Conservation (phyloP, 2,888 invertebrate species). For the Agriopis aurantiaria region DNA sequence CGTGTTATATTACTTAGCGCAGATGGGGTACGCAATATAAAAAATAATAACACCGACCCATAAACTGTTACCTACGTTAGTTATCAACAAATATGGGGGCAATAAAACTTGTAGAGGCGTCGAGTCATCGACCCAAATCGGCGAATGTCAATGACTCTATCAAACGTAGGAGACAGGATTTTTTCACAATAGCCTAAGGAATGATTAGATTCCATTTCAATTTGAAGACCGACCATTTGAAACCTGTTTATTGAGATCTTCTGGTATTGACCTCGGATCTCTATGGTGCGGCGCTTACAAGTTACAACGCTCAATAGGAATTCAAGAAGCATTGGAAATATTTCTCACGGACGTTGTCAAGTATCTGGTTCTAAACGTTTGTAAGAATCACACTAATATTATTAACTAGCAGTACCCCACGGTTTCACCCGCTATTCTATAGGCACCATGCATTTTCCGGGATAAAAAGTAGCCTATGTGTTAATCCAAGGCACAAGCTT, state of each 20-base stretch:
- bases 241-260: conserved; percentile 19
- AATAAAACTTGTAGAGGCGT: conserved; percentile 40
- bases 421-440: too few species aligned
- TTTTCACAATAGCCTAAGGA: conserved; percentile 37
- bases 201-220: conserved; percentile 33
- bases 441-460: too few species aligned
- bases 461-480: too few species aligned
- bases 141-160: conserved; percentile 44
- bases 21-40: conserved; percentile 56
- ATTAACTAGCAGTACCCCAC: too few species aligned
- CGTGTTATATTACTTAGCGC: conserved; percentile 59
- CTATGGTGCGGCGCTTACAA: conserved; percentile 8
- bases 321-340: conserved; percentile 1
- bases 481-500: too few species aligned
- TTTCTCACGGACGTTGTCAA: conserved; percentile 18
- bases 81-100: conserved; percentile 42
- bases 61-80: conserved; percentile 46
- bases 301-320: conserved; percentile 6
- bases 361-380: conserved; percentile 14
- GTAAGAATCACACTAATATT: neutral
- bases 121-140: conserved; percentile 49
- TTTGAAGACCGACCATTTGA: conserved; percentile 15
- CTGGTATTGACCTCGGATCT: conserved; percentile 14
- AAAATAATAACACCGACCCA: conserved; percentile 48
- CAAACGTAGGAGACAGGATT: conserved; percentile 38